These are phyloP conservation scores for Anseranas semipalmata DNA, from an alignment of 2,113 vertebrate genomes.

Conservation along the genomic window DNA sequence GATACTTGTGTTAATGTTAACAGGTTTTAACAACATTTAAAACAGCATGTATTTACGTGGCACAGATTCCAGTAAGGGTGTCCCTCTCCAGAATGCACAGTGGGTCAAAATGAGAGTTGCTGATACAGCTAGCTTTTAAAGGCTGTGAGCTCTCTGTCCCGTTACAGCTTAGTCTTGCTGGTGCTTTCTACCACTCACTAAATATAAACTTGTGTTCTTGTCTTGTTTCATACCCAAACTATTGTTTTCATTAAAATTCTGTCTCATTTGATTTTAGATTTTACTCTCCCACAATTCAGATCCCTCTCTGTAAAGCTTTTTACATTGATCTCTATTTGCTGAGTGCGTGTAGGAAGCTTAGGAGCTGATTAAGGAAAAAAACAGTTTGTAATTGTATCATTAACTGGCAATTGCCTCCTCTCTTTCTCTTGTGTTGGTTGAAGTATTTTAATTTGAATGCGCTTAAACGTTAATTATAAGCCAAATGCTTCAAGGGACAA, in stretches of 20 bases:
- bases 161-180: background rate
- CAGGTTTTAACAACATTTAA: background rate
- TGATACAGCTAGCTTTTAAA: background rate
- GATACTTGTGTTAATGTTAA: background rate
- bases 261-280: background rate
- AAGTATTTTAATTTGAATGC: constrained; percentile 10
- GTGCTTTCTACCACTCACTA: background rate
- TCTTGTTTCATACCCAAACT: background rate
- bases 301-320: background rate
- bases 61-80: background rate
- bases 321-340: background rate
- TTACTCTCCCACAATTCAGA: background rate
- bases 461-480: constrained; percentile 47
- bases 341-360: background rate
- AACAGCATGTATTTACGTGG: background rate
- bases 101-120: background rate
- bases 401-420: constrained; percentile 29
- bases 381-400: constrained; percentile 46
- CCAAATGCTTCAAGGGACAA: constrained; percentile 29
- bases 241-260: background rate
- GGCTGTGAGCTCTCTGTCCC: background rate
- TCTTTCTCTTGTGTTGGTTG: background rate
- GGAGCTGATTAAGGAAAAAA: constrained; percentile 29
- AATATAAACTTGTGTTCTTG: background rate
- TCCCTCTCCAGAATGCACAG: constrained; percentile 20